A percentile compares a stretch with the other conserved stretches of the same genome.
phyloP scores from a whole-genome alignment of 2,113 vertebrate species.

The Halichoeres trimaculatus region DNA sequence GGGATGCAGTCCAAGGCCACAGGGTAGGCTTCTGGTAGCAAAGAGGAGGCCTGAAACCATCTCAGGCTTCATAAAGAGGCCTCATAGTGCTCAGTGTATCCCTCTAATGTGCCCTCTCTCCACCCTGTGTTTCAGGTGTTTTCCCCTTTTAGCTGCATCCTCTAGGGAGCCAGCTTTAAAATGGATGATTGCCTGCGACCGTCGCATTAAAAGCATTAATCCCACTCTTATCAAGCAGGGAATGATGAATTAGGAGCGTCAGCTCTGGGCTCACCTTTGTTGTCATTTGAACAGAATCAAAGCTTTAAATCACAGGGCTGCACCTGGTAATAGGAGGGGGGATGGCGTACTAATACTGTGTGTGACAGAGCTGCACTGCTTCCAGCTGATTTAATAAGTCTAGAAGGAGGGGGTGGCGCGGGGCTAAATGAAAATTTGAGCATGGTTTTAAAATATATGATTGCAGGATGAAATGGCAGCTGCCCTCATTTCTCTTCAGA shows the following conservation, averaged over 20 bases:
- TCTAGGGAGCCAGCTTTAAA: slow-evolving; percentile 78
- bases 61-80: slow-evolving; percentile 52
- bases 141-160: slow-evolving; percentile 79
- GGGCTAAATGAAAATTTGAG: slow-evolving; percentile 79
- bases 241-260: slow-evolving; percentile 84
- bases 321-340: slow-evolving; percentile 80
- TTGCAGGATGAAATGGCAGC: slow-evolving; percentile 64
- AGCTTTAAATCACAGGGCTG: slow-evolving; percentile 84
- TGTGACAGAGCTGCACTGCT: slow-evolving; percentile 74
- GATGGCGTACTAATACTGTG: slow-evolving; percentile 70
- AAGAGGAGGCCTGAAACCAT: slow-evolving; percentile 36
- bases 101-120: slow-evolving; percentile 58
- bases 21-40: slow-evolving; percentile 65
- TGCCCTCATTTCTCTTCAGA: slow-evolving; percentile 61
- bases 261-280: slow-evolving; percentile 83
- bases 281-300: slow-evolving; percentile 86
- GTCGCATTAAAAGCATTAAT: slow-evolving; percentile 84
- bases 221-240: slow-evolving; percentile 82
- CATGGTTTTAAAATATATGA: slow-evolving; percentile 71
- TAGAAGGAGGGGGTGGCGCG: slow-evolving; percentile 66
- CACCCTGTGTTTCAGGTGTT: slow-evolving; percentile 79
- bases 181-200: slow-evolving; percentile 83
- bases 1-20: slow-evolving; percentile 78
- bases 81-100: slow-evolving; percentile 46
- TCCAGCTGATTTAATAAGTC: slow-evolving; percentile 81